Base-by-base conservation (phyloP, 2,888 invertebrate genomes). In the Eubasilissa splendida region DNA sequence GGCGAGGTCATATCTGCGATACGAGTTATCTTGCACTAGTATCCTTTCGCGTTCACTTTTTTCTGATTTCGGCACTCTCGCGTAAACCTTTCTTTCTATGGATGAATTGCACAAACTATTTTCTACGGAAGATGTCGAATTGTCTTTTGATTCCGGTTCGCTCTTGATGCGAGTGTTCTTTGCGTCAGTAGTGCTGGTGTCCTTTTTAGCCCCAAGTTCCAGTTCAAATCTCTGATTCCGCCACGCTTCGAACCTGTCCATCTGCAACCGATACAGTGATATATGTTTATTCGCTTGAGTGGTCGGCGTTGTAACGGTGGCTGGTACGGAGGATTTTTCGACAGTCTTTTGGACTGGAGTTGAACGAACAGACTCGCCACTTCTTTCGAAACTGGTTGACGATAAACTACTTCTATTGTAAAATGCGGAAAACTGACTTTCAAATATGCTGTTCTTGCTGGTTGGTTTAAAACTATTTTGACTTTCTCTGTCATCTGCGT, bases 181-280 rank as follows among this genome's bases (percentile, higher is more conserved):
- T 1, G 3, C 7, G 4, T 42, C 42, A 42, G 42, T 4, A 42
- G 42, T 42, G 42, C 42, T 42, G 42, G 42, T 42, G 42, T 42
- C 42, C 42, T 50, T 14, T 70, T 22, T 53, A 2, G 56, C 31
- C 22, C 63, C 78, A 8, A 79, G 53, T 31, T 79, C 79, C 4
- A 42, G n/a, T 52, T 81, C 81, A 9, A 81, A 66, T 65, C 76
- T 54, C 66, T 71, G 58, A 22, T 79, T 82, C 53, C 75, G 82
- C 52, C 54, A 63, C 4, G 75, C 77, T 80, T 83, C 83, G 53
- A 75, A 81, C 42, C 76, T 75, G 14, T 83, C 83, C 80, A 83
- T 82, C 33, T 83, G 83, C 60, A 60, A 52, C 11, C 83, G 77
- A 58, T 60, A 83, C 22, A 80, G 74, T 9, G 83, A 83, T 5